Conservation (phyloP, 2,113 vertebrate species). For the Hippopotamus amphibius region DNA sequence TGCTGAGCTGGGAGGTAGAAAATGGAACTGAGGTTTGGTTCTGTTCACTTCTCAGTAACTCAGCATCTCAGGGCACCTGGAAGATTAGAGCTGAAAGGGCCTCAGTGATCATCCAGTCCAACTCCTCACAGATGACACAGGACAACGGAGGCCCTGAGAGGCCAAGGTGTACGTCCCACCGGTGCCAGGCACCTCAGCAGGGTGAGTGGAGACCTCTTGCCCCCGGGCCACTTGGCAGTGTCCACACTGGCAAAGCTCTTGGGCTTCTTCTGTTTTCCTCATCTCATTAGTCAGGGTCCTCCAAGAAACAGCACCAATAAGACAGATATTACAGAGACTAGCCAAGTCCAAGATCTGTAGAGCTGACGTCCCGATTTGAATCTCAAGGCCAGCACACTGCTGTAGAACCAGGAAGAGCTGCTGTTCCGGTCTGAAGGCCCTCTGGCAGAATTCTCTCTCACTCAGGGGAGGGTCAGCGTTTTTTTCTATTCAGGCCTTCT, state of each 20-base stretch:
- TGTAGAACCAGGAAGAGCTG: not conserved
- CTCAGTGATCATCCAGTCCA: not conserved
- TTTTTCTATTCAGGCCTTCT: not conserved
- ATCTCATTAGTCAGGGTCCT: not conserved
- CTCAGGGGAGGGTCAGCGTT: not conserved
- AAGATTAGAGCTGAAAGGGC: not conserved
- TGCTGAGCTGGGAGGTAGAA: not conserved
- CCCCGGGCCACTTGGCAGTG: not conserved
- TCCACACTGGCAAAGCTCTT: not conserved
- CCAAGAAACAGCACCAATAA: not conserved
- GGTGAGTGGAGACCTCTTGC: not conserved
- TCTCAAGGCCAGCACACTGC: not conserved
- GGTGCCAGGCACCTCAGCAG: not conserved
- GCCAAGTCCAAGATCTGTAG: not conserved
- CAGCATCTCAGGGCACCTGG: not conserved
- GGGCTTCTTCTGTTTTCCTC: not conserved
- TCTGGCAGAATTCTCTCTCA: not conserved
- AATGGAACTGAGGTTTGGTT: not conserved
- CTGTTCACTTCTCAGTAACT: not conserved
- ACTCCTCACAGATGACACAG: not conserved
- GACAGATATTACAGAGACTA: not conserved
- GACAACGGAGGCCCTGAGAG: not conserved
- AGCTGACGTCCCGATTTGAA: not conserved
- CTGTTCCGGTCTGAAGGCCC: not conserved
- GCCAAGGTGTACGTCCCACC: no score